These are phyloP conservation scores for Betta splendens DNA, from an alignment of 2,797 vertebrate species.

Conservation along the genomic window DNA sequence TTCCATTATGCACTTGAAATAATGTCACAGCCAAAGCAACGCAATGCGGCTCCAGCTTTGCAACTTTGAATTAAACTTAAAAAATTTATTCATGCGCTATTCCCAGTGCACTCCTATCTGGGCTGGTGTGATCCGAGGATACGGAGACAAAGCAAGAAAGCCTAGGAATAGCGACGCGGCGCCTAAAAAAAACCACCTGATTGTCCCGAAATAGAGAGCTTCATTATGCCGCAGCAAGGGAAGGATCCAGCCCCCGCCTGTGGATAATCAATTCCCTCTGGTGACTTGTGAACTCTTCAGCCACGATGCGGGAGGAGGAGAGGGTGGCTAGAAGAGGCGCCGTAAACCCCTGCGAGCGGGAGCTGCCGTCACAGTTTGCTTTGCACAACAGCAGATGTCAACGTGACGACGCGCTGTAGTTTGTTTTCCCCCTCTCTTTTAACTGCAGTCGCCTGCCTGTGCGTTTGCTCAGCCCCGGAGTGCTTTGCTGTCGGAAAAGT, in stretches of 20 bases:
- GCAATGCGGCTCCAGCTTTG: slow-evolving; percentile 58
- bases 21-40: slow-evolving; percentile 53
- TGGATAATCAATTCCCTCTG: slow-evolving; percentile 71
- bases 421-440: slow-evolving; percentile 27
- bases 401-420: slow-evolving; percentile 6
- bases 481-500: slow-evolving; percentile 39
- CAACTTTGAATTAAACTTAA: slow-evolving; percentile 69
- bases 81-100: slow-evolving; percentile 68
- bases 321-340: slow-evolving; percentile 24
- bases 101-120: slow-evolving; percentile 73
- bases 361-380: slow-evolving; percentile 18
- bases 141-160: slow-evolving; percentile 50
- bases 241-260: slow-evolving; percentile 60
- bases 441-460: slow-evolving; percentile 33
- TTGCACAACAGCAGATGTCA: slow-evolving; percentile 24
- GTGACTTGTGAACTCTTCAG: slow-evolving; percentile 62
- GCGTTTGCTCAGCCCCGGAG: slow-evolving; percentile 8
- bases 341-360: slow-evolving; percentile 21
- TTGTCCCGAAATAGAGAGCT: slow-evolving; percentile 75
- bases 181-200: slow-evolving; percentile 67
- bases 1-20: slow-evolving; percentile 52
- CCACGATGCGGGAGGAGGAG: slow-evolving; percentile 22
- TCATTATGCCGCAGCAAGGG: slow-evolving; percentile 70
- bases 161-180: slow-evolving; percentile 62
- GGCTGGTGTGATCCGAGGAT: slow-evolving; percentile 65